These are phyloP conservation scores for Zosterops hypoxanthus DNA, from an alignment of 2,113 vertebrate species.

Conservation along the genomic window DNA sequence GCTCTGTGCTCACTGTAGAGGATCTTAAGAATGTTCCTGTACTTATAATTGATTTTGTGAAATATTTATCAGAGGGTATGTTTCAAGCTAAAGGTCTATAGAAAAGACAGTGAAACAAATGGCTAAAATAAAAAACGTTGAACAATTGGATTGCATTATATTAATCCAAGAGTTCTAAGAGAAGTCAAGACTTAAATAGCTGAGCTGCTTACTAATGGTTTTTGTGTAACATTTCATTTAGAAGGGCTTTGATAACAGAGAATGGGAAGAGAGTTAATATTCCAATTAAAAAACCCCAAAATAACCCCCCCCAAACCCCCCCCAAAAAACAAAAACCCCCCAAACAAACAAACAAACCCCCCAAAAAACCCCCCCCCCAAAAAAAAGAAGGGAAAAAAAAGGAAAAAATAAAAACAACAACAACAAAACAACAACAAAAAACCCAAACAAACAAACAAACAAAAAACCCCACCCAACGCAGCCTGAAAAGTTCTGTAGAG, in stretches of 20 bases:
- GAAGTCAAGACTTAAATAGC: neutral
- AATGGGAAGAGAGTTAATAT: neutral
- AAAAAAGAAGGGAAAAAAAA: too few species aligned
- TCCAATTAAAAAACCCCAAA: neutral
- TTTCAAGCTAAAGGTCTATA: neutral
- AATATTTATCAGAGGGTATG: neutral
- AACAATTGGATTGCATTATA: neutral
- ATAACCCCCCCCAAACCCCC: too few species aligned
- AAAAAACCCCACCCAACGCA: too few species aligned
- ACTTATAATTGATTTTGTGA: neutral
- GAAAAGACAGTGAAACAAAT: neutral
- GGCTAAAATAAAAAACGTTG: neutral
- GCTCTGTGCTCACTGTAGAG: neutral
- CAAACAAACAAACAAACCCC: too few species aligned
- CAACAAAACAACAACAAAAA: too few species aligned
- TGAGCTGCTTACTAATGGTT: neutral
- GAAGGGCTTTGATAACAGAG: neutral
- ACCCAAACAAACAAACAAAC: too few species aligned
- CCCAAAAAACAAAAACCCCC: too few species aligned
- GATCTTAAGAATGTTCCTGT: neutral
- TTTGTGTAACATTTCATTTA: neutral
- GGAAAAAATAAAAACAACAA: too few species aligned
- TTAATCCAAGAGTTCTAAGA: neutral
- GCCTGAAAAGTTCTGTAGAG: neutral
- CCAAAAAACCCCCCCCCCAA: too few species aligned